phyloP scores from a whole-genome alignment of 2,113 vertebrate species.

The Charina bottae region DNA sequence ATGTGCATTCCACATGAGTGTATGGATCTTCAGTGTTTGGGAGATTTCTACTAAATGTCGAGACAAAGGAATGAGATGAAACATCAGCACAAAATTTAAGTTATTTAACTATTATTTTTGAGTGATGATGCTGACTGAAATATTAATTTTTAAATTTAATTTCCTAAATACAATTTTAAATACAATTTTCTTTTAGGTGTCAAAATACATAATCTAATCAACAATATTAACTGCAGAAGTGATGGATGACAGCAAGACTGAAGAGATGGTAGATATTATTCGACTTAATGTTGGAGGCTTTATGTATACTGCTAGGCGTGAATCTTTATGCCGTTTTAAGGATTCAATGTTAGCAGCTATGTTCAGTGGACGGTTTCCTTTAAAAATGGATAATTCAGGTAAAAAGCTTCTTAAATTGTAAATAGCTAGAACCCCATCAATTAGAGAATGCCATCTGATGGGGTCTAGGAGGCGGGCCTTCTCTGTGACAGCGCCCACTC shows the following conservation, averaged over 20 bases:
- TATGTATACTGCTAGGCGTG: slow-evolving; percentile 61
- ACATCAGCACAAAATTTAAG: not conserved
- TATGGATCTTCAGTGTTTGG: not conserved
- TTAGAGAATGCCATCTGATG: too few relatives aligned
- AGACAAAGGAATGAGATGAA: not conserved
- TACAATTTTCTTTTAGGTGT: slow-evolving; percentile 9
- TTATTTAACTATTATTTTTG: not conserved
- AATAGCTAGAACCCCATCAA: not conserved
- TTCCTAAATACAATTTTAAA: not conserved
- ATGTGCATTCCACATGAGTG: not conserved
- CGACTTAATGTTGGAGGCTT: slow-evolving; percentile 70
- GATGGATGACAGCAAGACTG: slow-evolving; percentile 59
- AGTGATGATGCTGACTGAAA: not conserved
- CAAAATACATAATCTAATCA: fast-evolving
- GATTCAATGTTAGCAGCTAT: slow-evolving; percentile 75
- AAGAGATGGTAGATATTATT: slow-evolving; percentile 62
- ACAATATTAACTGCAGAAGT: not conserved
- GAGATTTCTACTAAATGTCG: not conserved
- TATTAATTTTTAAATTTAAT: not conserved
- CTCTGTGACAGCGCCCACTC: too few relatives aligned
- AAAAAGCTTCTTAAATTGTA: slow-evolving; percentile 42
- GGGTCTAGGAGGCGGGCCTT: too few relatives aligned
- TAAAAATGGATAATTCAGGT: slow-evolving; percentile 75
- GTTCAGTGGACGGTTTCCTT: slow-evolving; percentile 77
- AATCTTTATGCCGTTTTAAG: slow-evolving; percentile 73